Evolutionary conservation across 2,113 vertebrate species (phyloP).

Genomic region (Syngnathus typhle): DNA sequence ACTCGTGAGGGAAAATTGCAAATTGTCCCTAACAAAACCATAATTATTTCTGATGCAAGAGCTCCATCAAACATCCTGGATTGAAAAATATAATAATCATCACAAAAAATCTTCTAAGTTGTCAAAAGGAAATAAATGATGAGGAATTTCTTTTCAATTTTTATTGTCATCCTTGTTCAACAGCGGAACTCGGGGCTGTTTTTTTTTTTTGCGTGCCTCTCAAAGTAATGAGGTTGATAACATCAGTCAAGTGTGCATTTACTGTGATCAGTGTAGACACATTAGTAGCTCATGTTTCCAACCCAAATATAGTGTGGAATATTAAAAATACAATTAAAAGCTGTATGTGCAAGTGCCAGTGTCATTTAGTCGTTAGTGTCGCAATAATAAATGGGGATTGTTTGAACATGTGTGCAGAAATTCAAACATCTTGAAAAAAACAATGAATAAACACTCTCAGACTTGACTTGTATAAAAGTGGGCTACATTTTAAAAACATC

Average conservation of each 20-base stretch:
- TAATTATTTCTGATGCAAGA: not conserved
- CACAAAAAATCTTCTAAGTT: not conserved
- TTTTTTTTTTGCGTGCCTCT: too few species aligned
- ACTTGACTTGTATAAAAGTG: too few species aligned
- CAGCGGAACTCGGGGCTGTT: not conserved
- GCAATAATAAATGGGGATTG: too few species aligned
- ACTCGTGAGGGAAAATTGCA: not conserved
- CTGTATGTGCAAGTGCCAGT: too few species aligned
- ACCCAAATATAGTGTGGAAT: not conserved
- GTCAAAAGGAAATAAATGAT: not conserved
- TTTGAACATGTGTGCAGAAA: too few species aligned
- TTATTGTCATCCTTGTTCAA: not conserved
- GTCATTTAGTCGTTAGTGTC: too few species aligned
- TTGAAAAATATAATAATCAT: not conserved
- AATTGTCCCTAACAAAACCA: not conserved
- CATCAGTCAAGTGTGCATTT: not conserved
- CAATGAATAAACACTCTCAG: too few species aligned
- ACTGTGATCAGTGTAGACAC: not conserved
- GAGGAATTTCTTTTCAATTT: not conserved
- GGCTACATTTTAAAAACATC: too few species aligned
- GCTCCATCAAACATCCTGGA: not conserved
- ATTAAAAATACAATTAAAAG: not conserved
- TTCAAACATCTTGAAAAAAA: too few species aligned
- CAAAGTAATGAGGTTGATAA: too few species aligned
- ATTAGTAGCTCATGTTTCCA: not conserved